Evolutionary conservation across 2,113 vertebrate species (phyloP).

Genomic region (Microtus oregoni): DNA sequence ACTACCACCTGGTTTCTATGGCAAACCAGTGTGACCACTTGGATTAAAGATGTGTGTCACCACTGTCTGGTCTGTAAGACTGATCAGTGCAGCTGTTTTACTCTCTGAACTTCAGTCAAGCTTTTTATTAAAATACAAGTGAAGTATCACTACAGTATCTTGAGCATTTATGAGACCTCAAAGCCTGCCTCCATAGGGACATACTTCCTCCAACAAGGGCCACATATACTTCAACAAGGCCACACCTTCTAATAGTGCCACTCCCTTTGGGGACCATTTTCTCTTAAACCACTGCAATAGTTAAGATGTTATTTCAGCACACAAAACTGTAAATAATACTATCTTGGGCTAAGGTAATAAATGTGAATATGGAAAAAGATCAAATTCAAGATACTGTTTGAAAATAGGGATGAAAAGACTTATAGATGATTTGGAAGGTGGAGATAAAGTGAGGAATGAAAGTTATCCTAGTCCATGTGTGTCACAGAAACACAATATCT

Average conservation of each 20-base stretch:
- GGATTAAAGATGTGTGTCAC: too few species aligned
- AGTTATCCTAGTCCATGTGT: neutral
- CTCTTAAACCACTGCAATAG: neutral
- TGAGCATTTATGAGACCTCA: neutral
- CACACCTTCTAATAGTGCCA: neutral
- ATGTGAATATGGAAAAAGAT: neutral
- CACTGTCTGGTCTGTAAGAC: too few species aligned
- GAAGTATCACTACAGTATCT: neutral
- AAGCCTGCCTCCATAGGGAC: neutral
- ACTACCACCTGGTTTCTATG: too few species aligned
- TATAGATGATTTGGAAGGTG: neutral
- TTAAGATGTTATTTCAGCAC: neutral
- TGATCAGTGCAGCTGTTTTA: too few species aligned
- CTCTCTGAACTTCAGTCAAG: too few species aligned
- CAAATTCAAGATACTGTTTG: conserved; percentile 20
- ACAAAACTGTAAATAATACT: neutral
- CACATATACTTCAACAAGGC: neutral
- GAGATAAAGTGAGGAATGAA: neutral
- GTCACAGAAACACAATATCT: neutral
- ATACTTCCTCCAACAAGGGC: neutral
- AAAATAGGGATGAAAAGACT: neutral
- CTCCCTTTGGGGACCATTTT: neutral
- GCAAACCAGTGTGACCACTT: too few species aligned
- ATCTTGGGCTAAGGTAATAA: neutral
- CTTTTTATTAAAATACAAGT: too few species aligned